Conservation (phyloP, 2,888 invertebrate genomes). For the Electrophaes corylata region DNA sequence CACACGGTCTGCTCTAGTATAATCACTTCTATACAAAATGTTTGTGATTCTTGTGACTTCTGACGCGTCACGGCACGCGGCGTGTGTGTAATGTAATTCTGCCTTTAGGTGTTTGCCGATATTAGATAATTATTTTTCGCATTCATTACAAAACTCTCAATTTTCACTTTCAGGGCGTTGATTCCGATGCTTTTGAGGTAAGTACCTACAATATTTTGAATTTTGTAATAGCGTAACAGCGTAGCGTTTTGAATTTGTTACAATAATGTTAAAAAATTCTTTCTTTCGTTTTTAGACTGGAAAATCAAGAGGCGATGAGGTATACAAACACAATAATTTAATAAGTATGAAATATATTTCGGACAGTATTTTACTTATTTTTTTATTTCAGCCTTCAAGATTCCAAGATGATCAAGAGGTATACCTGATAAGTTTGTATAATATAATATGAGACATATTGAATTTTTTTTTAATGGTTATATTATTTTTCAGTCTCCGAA, state of each 20-base stretch:
- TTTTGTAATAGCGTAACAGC: no score
- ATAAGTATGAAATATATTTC: no score
- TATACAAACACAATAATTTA: slow-evolving; percentile 29
- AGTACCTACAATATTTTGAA: slow-evolving; percentile 1
- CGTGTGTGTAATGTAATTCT: no score
- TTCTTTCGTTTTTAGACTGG: slow-evolving; percentile 56
- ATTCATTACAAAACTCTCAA: neutral
- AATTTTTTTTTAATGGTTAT: neutral
- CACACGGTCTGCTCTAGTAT: no score
- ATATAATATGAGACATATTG: neutral
- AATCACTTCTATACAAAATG: no score
- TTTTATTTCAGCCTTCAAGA: slow-evolving; percentile 47
- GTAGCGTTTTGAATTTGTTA: neutral
- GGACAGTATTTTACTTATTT: slow-evolving; percentile 19
- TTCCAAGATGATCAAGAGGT: slow-evolving; percentile 46
- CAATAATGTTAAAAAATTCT: neutral
- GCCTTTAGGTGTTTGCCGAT: no score
- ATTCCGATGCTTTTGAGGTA: slow-evolving; percentile 75
- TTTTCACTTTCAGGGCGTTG: slow-evolving; percentile 63
- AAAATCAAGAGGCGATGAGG: slow-evolving; percentile 68
- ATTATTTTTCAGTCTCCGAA: slow-evolving; percentile 56
- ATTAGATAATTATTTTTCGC: no score
- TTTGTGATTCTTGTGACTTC: no score
- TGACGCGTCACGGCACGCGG: no score
- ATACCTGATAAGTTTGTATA: neutral